Evolutionary conservation across 2,113 vertebrate species (phyloP).

Genomic region (Meriones unguiculatus): DNA sequence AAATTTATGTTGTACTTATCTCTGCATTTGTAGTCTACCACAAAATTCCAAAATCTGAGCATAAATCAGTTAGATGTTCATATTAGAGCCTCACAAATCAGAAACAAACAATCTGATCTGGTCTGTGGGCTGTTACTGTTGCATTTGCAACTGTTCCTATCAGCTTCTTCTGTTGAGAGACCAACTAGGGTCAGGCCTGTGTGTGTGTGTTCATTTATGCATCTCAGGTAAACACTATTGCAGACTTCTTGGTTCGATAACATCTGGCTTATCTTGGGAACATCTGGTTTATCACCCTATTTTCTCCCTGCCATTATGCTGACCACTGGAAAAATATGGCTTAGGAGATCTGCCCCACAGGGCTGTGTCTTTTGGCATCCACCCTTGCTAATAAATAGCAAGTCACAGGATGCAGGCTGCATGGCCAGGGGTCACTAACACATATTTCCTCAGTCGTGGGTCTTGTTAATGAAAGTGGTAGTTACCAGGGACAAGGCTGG

Average conservation of each 20-base stretch:
- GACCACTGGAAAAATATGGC: conserved; percentile 77
- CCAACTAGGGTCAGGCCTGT: not conserved
- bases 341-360: conserved; percentile 73
- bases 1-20: conserved; percentile 83
- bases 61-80: conserved; percentile 80
- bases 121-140: conserved; percentile 9
- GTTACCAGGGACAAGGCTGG: conserved; percentile 19
- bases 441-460: conserved; percentile 46
- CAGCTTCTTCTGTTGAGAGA: not conserved
- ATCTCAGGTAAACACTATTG: conserved; percentile 58
- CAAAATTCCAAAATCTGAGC: conserved; percentile 78
- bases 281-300: conserved; percentile 77
- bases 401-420: conserved; percentile 63
- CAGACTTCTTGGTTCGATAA: conserved; percentile 60
- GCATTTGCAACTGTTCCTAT: conserved; percentile 36
- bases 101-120: conserved; percentile 67
- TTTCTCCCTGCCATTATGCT: conserved; percentile 74
- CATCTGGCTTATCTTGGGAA: conserved; percentile 71
- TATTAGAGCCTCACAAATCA: conserved; percentile 75
- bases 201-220: not conserved
- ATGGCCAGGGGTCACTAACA: conserved; percentile 26
- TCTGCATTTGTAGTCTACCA: conserved; percentile 81
- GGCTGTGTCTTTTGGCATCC: conserved; percentile 75
- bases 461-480: conserved; percentile 45
- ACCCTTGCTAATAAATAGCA: conserved; percentile 72